phyloP scores from a whole-genome alignment of 2,113 vertebrate species.

The Rhynchopsitta pachyrhyncha region DNA sequence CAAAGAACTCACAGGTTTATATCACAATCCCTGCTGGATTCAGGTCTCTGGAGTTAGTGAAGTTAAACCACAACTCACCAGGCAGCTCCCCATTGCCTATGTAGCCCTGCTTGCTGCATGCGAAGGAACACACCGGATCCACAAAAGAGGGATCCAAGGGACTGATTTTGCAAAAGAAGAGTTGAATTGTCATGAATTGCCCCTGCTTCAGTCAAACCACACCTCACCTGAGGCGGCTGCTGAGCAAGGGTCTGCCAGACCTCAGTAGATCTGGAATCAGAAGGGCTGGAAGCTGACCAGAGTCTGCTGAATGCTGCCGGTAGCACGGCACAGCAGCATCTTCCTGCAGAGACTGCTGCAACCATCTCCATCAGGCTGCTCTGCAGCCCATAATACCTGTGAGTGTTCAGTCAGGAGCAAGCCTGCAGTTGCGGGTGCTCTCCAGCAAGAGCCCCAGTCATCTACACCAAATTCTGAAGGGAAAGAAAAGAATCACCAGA shows the following conservation, averaged over 20 bases:
- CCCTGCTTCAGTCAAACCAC: not conserved
- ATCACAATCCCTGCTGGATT: not conserved
- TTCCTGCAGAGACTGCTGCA: not conserved
- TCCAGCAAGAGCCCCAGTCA: not conserved
- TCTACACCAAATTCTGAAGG: not conserved
- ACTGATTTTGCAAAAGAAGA: not conserved
- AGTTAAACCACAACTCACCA: not conserved
- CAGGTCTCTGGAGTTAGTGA: not conserved
- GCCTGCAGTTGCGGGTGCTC: not conserved
- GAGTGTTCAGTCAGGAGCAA: not conserved
- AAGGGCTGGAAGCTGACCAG: fast-evolving
- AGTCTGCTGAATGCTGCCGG: fast-evolving
- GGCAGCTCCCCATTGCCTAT: not conserved
- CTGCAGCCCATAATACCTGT: not conserved
- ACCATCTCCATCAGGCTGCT: fast-evolving
- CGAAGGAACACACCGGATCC: fast-evolving
- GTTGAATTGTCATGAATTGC: not conserved
- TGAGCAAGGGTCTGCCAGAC: not conserved
- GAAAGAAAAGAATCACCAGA: no score
- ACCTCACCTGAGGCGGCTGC: fast-evolving
- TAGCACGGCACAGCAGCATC: not conserved
- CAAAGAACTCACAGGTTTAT: not conserved
- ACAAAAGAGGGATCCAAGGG: not conserved
- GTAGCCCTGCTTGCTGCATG: fast-evolving
- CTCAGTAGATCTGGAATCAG: not conserved